phyloP scores from a whole-genome alignment of 2,113 vertebrate species.

The Oostethus manadensis region DNA sequence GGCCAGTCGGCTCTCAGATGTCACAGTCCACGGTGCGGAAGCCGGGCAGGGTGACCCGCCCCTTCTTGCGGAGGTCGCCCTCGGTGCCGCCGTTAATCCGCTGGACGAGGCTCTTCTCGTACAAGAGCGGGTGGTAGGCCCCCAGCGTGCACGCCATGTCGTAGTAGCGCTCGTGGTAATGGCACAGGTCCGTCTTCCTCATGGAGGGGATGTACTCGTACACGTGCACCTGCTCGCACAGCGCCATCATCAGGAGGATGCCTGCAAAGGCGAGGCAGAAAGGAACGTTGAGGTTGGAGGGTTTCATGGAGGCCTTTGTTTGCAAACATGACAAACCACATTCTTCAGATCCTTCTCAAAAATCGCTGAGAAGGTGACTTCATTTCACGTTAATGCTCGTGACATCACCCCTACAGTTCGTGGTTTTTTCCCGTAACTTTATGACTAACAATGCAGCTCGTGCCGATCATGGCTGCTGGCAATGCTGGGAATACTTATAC shows the following conservation, averaged over 20 bases:
- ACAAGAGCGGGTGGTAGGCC: slow-evolving; percentile 93
- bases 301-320: too few relatives aligned
- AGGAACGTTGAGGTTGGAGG: background rate
- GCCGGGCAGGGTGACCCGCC: slow-evolving; percentile 87
- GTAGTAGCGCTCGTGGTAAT: slow-evolving; percentile 93
- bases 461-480: too few relatives aligned
- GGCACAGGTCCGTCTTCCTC: slow-evolving; percentile 91
- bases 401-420: too few relatives aligned
- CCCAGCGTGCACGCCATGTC: slow-evolving; percentile 93
- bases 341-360: too few relatives aligned
- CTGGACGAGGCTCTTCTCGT: slow-evolving; percentile 91
- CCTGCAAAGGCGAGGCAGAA: slow-evolving; percentile 65
- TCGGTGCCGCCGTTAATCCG: slow-evolving; percentile 82
- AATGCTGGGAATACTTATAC: too few relatives aligned
- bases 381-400: too few relatives aligned
- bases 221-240: slow-evolving; percentile 88
- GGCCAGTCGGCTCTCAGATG: slow-evolving; percentile 47
- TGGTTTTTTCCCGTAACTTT: too few relatives aligned
- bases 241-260: slow-evolving; percentile 94
- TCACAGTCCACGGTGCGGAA: slow-evolving; percentile 80
- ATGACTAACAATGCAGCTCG: too few relatives aligned
- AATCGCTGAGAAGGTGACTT: too few relatives aligned
- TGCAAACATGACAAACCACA: too few relatives aligned
- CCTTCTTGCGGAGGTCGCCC: slow-evolving; percentile 81
- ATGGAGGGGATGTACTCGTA: slow-evolving; percentile 95